Base-by-base conservation (phyloP, 2,797 vertebrate species). In the Peromyscus eremicus region DNA sequence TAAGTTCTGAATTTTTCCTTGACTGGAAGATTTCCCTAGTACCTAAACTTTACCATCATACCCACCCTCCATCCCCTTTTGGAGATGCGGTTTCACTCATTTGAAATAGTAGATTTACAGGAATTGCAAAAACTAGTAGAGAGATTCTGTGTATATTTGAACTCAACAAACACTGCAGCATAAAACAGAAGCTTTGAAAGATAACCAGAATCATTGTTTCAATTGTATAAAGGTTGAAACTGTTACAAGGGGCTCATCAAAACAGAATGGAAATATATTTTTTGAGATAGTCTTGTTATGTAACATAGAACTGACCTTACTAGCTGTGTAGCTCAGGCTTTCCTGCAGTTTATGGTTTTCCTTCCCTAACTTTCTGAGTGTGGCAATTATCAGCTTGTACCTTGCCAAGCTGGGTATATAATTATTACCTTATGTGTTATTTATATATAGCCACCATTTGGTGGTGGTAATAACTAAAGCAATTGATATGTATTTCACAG, bases 401-500 rank as follows among this genome's bases (percentile, higher is more conserved):
- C 57, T 52, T 62, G 21, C 25, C 34, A 3, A 64, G 23, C 7
- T 84, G 46, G 71, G 37, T 62, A 81, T 88, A 73, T 73, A 90
- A 88, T 93, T 92, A 71, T 75, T 93, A 81, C 82, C 89, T 96
- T 90, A 94, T 91, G n/a, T 93, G 12, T 91, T 46, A 32, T 87
- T 97, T 97, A 89, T 17, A 68, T 95, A 92, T 96, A 91, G 89
- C 37, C 11, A 75, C 29, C 43, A 96, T 57, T 70, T 91, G 49
- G 27, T 55, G 10, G 34, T 29, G 7, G 7, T 70, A 70, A 91
- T 68, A 70, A 87, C 5, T 89, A 94, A 81, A 91, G 71, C 46
- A 94, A 73, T 91, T 82, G 14, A 52, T 91, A 90, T 46, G 90
- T 92, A 94, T 94, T 92, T 97, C 52, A 92, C 8, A 92, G 11